Conservation (phyloP, 2,888 invertebrate species). For the Euproctis similis region DNA sequence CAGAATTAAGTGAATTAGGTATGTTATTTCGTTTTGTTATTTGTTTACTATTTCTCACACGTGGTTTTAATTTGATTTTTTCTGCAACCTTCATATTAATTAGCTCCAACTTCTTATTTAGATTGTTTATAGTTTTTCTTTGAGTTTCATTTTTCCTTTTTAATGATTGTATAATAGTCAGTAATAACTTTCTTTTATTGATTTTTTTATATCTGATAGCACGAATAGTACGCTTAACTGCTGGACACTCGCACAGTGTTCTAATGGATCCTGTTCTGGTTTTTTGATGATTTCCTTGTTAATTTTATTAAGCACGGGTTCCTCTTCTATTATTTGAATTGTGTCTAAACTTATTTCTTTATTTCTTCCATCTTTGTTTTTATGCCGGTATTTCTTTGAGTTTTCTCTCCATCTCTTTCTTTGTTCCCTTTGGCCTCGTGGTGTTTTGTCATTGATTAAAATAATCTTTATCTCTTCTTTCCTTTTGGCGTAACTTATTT, state of each 20-base stretch:
- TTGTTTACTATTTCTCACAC: too few species aligned
- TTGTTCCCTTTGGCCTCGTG: too few species aligned
- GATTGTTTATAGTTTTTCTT: slow-evolving; percentile 1
- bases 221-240: too few species aligned
- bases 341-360: not conserved
- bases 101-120: not conserved
- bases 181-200: too few species aligned
- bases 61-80: too few species aligned
- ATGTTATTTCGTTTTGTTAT: too few species aligned
- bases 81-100: not conserved
- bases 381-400: slow-evolving; percentile 1
- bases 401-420: slow-evolving; percentile 3
- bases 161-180: too few species aligned
- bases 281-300: not conserved
- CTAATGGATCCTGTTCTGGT: slow-evolving; percentile 1
- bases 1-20: too few species aligned
- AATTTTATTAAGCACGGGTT: slow-evolving; percentile 1
- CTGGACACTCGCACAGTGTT: too few species aligned
- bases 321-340: not conserved
- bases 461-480: slow-evolving; percentile 1
- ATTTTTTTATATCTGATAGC: slow-evolving; percentile 1
- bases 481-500: slow-evolving; percentile 1
- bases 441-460: slow-evolving; percentile 1
- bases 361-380: not conserved
- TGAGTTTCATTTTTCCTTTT: too few species aligned